Evolutionary conservation across 2,797 vertebrate genomes (phyloP).

Genomic region (Myotis vivesi): DNA sequence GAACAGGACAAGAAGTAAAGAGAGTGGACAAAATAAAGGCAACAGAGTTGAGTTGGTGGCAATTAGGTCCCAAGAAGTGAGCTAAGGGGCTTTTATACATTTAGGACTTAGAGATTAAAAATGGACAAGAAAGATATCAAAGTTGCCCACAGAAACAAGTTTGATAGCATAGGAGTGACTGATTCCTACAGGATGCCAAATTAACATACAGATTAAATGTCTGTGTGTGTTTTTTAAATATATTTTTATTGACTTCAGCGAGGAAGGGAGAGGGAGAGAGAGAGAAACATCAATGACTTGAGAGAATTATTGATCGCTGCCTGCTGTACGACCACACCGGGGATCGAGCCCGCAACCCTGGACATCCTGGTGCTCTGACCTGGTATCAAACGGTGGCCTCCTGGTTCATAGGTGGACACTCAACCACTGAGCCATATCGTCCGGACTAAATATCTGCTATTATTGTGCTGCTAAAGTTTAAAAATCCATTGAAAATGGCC

Average conservation of each 20-base stretch:
- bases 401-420: too few species aligned
- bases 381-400: too few species aligned
- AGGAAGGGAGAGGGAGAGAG: too few species aligned
- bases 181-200: neutral
- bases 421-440: too few species aligned
- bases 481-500: neutral
- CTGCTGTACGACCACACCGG: too few species aligned
- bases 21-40: accelerated
- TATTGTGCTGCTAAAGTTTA: neutral
- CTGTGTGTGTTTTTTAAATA: neutral
- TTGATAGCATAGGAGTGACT: neutral
- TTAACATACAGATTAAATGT: neutral
- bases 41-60: too few species aligned
- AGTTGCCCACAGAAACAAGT: neutral
- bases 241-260: too few species aligned
- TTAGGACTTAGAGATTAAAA: neutral
- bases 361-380: too few species aligned
- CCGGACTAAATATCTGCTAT: neutral
- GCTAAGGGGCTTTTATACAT: neutral
- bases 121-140: neutral
- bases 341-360: too few species aligned
- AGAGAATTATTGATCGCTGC: too few species aligned
- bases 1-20: too few species aligned
- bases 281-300: too few species aligned
- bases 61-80: neutral